Evolutionary conservation across 2,113 vertebrate genomes (phyloP).

Genomic region (Toxotes jaculatrix): DNA sequence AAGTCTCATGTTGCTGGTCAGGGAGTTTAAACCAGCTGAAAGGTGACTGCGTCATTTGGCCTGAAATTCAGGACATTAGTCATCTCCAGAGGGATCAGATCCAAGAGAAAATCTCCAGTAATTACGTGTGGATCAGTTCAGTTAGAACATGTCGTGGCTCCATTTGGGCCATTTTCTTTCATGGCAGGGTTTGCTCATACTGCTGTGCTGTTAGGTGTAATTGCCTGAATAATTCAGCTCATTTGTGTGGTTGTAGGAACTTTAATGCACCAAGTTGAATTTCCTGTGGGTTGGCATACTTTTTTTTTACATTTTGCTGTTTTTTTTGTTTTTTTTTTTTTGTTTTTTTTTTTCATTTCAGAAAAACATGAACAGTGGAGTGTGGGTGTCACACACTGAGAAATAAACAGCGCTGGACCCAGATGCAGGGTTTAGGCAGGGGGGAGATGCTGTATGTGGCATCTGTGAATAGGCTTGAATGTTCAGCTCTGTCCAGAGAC

Average conservation of each 20-base stretch:
- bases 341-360: not conserved
- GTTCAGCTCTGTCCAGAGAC: not conserved
- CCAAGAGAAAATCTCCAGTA: not conserved
- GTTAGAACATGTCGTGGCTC: not conserved
- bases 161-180: slow-evolving; percentile 52
- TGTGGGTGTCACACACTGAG: not conserved
- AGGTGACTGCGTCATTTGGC: not conserved
- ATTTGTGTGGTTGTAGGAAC: not conserved
- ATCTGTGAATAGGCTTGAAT: not conserved
- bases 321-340: not conserved
- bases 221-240: not conserved
- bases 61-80: slow-evolving; percentile 13
- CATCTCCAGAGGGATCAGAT: not conserved
- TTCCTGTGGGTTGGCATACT: not conserved
- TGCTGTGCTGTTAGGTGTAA: slow-evolving; percentile 6
- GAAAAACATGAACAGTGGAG: too few relatives aligned
- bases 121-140: slow-evolving; percentile 12
- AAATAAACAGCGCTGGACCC: not conserved
- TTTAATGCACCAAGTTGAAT: not conserved
- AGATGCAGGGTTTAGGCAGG: not conserved
- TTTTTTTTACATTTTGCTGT: slow-evolving; percentile 4
- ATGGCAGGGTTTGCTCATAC: not conserved
- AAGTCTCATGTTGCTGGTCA: not conserved
- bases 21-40: not conserved
- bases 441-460: not conserved